Evolutionary conservation across 2,888 invertebrate species (phyloP), one percentile per base, ranked within the genome.

Genomic region (Trichopria drosophilae): DNA sequence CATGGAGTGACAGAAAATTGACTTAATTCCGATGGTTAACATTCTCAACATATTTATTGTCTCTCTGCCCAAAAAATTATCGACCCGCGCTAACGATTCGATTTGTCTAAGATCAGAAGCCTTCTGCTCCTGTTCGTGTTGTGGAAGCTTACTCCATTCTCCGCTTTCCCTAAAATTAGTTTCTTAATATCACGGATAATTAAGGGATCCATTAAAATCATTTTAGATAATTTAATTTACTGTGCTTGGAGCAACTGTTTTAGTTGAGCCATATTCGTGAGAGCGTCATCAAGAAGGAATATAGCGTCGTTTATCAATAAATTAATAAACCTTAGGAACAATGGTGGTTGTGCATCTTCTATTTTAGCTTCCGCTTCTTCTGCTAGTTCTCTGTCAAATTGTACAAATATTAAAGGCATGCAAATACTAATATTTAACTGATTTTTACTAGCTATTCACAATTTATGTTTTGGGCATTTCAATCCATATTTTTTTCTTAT

Each of bases 271-370:
- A 96, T 90, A 71, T 92, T 91, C 3, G 87, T 82, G 10, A 93
- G 80, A 0, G 94, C 93, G 72, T 97, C 96, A 72, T 96, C 95
- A 57, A 99, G 76, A 10, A 99, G 79, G 72, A 91, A 98, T 24
- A 96, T 95, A 45, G 96, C 95, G 79, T 99, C 98, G 71, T 99
- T 99, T 75, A 98, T 95, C 12, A 99, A 80, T 57, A 99, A 81
- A 79, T 99, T 99, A 26, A 97, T 86, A 71, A 99, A 99, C 37
- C 95, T 84, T 35, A 98, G 80, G 77, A 97, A 98, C 53, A 96
- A 74, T 1, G 96, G 97, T 4, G 95, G 92, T 56, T 87, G 86
- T 2, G 90, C 87, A 1, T 89, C 90, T 69, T 95, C 93, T 83
- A 97, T 94, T 68, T 90, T 90, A 7, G 78, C 74, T 72, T 93